These are phyloP conservation scores for Petrocephalus zakoni DNA, from an alignment of 2,113 vertebrate species.

Conservation along the genomic window DNA sequence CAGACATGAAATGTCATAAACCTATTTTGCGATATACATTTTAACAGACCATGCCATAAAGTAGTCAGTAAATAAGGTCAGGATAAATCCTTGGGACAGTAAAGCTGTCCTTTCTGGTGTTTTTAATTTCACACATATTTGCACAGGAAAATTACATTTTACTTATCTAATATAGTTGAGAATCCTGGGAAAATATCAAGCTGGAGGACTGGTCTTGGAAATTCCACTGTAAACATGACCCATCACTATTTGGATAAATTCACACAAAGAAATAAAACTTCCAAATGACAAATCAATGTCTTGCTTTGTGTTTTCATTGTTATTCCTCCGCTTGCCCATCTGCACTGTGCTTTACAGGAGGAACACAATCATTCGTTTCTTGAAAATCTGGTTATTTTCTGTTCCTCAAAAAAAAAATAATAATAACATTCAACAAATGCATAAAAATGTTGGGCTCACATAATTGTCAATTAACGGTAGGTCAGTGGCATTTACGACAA, in stretches of 20 bases:
- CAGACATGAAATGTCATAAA: slow-evolving; percentile 56
- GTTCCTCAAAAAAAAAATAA: background rate
- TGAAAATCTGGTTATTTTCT: background rate
- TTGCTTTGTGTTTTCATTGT: slow-evolving; percentile 2
- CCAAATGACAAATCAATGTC: background rate
- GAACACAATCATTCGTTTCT: background rate
- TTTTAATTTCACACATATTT: slow-evolving; percentile 70
- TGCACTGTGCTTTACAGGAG: background rate
- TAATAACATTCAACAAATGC: background rate
- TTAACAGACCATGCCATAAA: slow-evolving; percentile 52
- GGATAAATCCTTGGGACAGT: slow-evolving; percentile 50
- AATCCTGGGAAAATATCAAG: slow-evolving; percentile 54
- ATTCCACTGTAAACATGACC: slow-evolving; percentile 43
- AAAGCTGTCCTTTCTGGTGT: slow-evolving; percentile 55
- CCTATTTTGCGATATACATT: slow-evolving; percentile 44
- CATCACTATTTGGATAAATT: slow-evolving; percentile 32
- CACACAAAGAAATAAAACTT: slow-evolving; percentile 19
- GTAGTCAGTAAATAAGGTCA: slow-evolving; percentile 49
- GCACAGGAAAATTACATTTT: slow-evolving; percentile 68
- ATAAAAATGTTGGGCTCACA: background rate
- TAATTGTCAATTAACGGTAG: background rate
- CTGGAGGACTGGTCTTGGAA: slow-evolving; percentile 40
- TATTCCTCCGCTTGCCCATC: background rate
- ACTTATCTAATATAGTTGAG: slow-evolving; percentile 57
- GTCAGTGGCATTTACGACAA: background rate